Base-by-base conservation (phyloP, 1,140 invertebrate species). In the Scaptomyza pallida region DNA sequence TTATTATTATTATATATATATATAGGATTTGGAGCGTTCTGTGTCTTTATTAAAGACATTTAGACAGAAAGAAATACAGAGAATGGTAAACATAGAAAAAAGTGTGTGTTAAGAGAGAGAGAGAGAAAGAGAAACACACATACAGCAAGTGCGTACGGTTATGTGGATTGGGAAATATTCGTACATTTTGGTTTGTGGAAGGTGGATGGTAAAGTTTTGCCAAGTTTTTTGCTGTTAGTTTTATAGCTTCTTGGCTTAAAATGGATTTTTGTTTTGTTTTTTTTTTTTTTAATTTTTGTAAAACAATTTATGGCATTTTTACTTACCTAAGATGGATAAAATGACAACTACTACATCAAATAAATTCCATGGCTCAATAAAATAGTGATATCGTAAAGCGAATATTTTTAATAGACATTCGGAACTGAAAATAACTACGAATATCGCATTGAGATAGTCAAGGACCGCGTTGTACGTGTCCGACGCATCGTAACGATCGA, bases 311-410 rank as follows among this genome's bases (percentile, higher is more conserved):
- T 80, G 81, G 81, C 57, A 64, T 72, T 88, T 88, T 91, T 91
- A 93, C 94, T 95, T 94, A 97, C 97, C 96, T 93, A 98, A 95
- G 93, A 99, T 98, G 92, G 98, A 99, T 92, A 99, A 95, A 93
- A 98, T 98, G 90, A 99, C 98, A 92, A 99, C 98, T 90, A 99
- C 96, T 93, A 99, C 98, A 94, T 99, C 98, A 94, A 99, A 99
- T 83, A 99, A 94, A 94, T 99, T 99, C 98, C 98, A 99, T 63
- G 98, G 98, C 93, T 99, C 97, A 92, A 97, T 98, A 94, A 99
- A 99, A 94, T 99, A 99, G 93, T 99, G 96, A 93, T 97, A 98
- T 89, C 98, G 94, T 85, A 99, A 95, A 67, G 97, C 98, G 92
- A 99, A 97, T 90, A 99, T 95, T 94, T 99, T 99, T 93, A 99